Percentiles rank a stretch among this genome's conserved stretches.
Conservation (phyloP, 1,140 invertebrate species). For the Pseudoatta argentina region DNA sequence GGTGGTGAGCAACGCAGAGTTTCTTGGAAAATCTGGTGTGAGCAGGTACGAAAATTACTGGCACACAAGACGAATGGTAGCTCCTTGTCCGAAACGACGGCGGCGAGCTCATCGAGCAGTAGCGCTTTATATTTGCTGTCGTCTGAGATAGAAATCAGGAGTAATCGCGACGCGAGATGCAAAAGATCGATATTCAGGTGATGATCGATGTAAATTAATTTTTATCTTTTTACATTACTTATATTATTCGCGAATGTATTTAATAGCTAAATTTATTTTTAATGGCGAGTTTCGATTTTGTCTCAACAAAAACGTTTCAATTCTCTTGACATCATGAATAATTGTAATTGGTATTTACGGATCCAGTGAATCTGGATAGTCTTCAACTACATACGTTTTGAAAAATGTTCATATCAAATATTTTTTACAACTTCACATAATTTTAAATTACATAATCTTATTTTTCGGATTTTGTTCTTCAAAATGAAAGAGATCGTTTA, state of each 20-base stretch:
- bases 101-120: slow-evolving; percentile 85
- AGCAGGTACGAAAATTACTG: slow-evolving; percentile 83
- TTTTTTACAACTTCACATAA: too few relatives aligned
- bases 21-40: slow-evolving; percentile 88
- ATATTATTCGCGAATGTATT: neutral
- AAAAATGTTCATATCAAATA: too few relatives aligned
- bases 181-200: slow-evolving; percentile 63
- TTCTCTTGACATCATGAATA: neutral
- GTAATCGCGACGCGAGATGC: slow-evolving; percentile 13
- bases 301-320: neutral
- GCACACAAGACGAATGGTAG: slow-evolving; percentile 80
- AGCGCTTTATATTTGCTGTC: slow-evolving; percentile 83
- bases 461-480: too few relatives aligned
- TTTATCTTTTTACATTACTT: neutral
- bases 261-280: neutral
- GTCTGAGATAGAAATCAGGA: slow-evolving; percentile 69
- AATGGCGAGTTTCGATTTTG: neutral
- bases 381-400: too few relatives aligned
- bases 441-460: too few relatives aligned
- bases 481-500: too few relatives aligned
- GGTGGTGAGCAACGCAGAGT: slow-evolving; percentile 76
- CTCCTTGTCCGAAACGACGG: slow-evolving; percentile 86
- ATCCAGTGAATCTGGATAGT: too few relatives aligned
- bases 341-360: too few relatives aligned
- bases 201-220: neutral